These are phyloP conservation scores for Tupaia tana DNA, from an alignment of 2,113 vertebrate genomes.

Conservation along the genomic window DNA sequence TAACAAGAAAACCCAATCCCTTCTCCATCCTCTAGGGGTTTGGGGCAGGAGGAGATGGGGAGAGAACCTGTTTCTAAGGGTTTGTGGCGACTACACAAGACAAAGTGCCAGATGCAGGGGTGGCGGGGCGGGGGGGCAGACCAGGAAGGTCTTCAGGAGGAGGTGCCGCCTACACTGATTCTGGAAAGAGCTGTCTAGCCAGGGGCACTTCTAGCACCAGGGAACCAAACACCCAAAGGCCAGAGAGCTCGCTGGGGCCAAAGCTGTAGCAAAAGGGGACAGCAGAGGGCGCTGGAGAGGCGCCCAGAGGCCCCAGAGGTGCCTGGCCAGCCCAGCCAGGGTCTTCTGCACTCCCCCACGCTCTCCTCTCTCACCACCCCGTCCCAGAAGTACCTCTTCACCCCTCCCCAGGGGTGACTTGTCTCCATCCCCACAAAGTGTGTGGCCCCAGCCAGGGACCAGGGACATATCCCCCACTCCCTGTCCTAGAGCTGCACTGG, in stretches of 20 bases:
- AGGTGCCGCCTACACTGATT: not conserved
- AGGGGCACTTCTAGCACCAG: not conserved
- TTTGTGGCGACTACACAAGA: not conserved
- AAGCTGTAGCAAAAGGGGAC: not conserved
- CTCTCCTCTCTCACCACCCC: too few relatives aligned
- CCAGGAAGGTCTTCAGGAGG: not conserved
- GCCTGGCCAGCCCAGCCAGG: not conserved
- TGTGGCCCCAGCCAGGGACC: too few relatives aligned
- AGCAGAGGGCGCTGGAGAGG: not conserved
- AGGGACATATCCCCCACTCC: not conserved
- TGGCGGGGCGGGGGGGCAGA: not conserved
- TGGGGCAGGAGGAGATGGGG: too few relatives aligned
- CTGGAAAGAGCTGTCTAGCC: not conserved
- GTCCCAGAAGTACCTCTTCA: too few relatives aligned
- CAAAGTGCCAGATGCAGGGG: not conserved
- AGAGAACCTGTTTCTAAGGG: not conserved
- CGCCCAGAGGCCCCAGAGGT: not conserved
- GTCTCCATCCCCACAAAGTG: not conserved
- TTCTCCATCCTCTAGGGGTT: too few relatives aligned
- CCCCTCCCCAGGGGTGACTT: not conserved
- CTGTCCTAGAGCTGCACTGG: fast-evolving
- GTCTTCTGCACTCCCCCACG: not conserved
- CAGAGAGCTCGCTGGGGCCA: not conserved
- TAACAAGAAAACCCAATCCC: not conserved
- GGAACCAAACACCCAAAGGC: not conserved